phyloP scores from a whole-genome alignment of 2,888 invertebrate genomes.

The Hesperia comma region DNA sequence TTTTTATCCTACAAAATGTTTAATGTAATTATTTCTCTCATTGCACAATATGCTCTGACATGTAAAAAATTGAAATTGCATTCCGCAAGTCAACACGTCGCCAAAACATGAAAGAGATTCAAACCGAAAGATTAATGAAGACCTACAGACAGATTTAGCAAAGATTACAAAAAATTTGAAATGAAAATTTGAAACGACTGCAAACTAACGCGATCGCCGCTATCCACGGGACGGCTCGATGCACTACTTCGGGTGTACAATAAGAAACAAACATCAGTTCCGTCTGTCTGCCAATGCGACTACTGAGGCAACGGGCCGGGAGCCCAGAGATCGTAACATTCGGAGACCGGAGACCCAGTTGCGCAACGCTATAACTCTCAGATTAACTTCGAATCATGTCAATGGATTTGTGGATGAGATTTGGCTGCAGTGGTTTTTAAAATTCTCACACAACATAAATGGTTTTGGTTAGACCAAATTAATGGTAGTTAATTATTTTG shows the following conservation, averaged over 20 bases:
- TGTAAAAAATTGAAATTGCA: not conserved
- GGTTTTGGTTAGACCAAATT: too few species aligned
- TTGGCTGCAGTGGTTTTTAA: too few species aligned
- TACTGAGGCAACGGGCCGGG: constrained; percentile 24
- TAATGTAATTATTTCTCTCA: not conserved
- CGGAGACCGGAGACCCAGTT: too few species aligned
- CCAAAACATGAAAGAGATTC: constrained; percentile 2
- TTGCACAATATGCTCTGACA: not conserved
- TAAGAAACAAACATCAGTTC: constrained; percentile 68
- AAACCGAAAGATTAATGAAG: not conserved
- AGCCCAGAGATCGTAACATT: not conserved
- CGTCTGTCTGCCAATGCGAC: constrained; percentile 65
- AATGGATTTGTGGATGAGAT: not conserved
- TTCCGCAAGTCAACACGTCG: not conserved
- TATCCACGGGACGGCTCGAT: not conserved
- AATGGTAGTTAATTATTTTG: not conserved
- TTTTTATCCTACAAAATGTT: too few species aligned
- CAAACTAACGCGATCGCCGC: constrained; percentile 12
- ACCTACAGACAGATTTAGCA: constrained; percentile 4
- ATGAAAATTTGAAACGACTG: constrained; percentile 15
- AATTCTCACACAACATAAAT: not conserved
- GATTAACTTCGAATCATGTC: constrained; percentile 9
- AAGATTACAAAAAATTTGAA: constrained; percentile 21
- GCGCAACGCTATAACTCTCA: too few species aligned
- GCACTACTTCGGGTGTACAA: constrained; percentile 47